Percentiles rank a stretch among this genome's conserved stretches.
phyloP scores from a whole-genome alignment of 2,888 invertebrate genomes.

The Orthosia gracilis region DNA sequence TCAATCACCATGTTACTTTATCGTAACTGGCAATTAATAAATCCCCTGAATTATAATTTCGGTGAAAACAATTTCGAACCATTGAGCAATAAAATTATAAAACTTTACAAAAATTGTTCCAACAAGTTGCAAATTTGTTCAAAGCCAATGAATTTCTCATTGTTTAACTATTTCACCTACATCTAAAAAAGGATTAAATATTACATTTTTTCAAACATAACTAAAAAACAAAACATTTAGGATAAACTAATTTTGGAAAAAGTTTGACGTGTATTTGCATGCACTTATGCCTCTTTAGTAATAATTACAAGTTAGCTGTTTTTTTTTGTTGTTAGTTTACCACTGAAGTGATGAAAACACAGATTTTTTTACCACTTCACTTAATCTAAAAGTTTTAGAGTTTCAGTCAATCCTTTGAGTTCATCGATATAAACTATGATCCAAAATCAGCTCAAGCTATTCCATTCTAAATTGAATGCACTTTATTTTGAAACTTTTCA shows the following conservation, averaged over 20 bases:
- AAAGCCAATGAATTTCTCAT: not conserved
- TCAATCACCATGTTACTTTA: not conserved
- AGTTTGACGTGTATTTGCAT: not conserved
- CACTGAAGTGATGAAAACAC: not conserved
- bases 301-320: not conserved
- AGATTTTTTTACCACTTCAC: not conserved
- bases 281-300: not conserved
- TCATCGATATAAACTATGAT: constrained; percentile 27
- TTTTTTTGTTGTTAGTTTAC: not conserved
- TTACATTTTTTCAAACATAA: not conserved
- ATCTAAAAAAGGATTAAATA: not conserved
- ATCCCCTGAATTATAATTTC: not conserved
- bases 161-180: not conserved
- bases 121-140: not conserved
- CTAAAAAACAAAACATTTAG: too few species aligned
- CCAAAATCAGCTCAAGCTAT: constrained; percentile 32
- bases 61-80: not conserved
- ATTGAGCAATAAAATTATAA: not conserved
- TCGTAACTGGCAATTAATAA: not conserved
- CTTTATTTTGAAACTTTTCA: constrained; percentile 28
- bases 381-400: constrained; percentile 15
- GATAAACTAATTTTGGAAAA: not conserved
- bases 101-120: not conserved
- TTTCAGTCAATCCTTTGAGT: constrained; percentile 21
- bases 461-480: constrained; percentile 23